Evolutionary conservation across 2,113 vertebrate genomes (phyloP), one percentile per base, ranked within the genome.

Genomic region (Azemiops feae): DNA sequence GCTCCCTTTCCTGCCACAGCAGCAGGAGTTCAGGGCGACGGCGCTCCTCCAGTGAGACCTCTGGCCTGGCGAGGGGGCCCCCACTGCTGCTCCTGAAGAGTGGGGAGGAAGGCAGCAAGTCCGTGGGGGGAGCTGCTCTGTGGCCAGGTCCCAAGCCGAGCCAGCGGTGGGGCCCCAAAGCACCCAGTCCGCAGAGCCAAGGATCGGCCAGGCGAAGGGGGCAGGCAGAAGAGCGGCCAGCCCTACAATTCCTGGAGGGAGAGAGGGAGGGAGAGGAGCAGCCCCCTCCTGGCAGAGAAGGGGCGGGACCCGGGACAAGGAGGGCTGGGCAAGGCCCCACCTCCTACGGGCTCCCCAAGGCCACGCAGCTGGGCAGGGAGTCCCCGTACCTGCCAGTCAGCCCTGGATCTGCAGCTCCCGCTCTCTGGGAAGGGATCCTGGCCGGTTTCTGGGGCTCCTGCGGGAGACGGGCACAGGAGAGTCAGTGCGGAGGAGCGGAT

Each of bases 1-100:
- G 92, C 69, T 92, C 98, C 2, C 98, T 96, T 94, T 99, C 98
- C 96, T 98, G 98, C 98, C 98, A 99, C 95, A 99, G 95, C 86
- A 98, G 97, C 94, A 99, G 95, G 16, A 97, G 98, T 12, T 98
- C 98, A 0, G 98, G 98, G 39, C 97, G 97, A n/a, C 96, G 95
- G 52, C 98, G 96, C 95, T 98, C 98, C 95, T 99, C 98, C 7
- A 96, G 94, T 14, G 94, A 91, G 0, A 85, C 94, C 5, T 97
- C 95, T 14, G 96, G 96, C 74, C 89, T 96, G 96, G 14, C 5
- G 22, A 60, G 85, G 52, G 10, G 11, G 27, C 52, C 43, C 11
- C 43, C 4, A 4, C 30, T 64, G 34, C 34, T 10, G 54, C 50
- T 27, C 88, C 91, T 47, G 18, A 6, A 20, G 2, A 50, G 10